phyloP scores from a whole-genome alignment of 2,113 vertebrate genomes.

The Trematomus loennbergii region DNA sequence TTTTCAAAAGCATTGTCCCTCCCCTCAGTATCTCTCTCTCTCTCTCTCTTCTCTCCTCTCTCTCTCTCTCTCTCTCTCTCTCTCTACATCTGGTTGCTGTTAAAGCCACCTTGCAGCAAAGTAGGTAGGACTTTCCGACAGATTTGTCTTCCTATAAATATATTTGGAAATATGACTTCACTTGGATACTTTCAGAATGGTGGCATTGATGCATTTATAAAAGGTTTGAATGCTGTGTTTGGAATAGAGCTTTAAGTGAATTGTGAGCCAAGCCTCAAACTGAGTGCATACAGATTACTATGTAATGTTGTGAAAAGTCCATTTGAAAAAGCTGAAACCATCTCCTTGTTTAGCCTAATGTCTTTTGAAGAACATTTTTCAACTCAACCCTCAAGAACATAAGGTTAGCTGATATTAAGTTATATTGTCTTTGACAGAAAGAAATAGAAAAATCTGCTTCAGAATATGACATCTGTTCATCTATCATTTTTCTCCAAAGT shows the following conservation, averaged over 20 bases:
- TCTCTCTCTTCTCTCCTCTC: no score
- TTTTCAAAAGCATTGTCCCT: conserved; percentile 24
- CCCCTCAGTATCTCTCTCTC: conserved; percentile 20
- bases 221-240: background rate
- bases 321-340: background rate
- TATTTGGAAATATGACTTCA: background rate
- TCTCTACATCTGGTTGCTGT: conserved; percentile 61
- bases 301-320: background rate
- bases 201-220: background rate
- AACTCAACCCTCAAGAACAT: no score
- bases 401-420: background rate
- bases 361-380: background rate
- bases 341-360: background rate
- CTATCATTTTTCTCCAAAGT: no score
- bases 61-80: no score
- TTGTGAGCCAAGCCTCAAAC: background rate
- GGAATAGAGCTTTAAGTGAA: background rate
- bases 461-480: no score
- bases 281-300: background rate
- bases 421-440: background rate
- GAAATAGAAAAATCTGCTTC: background rate
- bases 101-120: conserved; percentile 35
- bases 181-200: background rate
- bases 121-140: background rate
- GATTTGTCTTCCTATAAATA: conserved; percentile 3